Evolutionary conservation across 2,888 invertebrate genomes (phyloP).

Genomic region (Thumatha senex): DNA sequence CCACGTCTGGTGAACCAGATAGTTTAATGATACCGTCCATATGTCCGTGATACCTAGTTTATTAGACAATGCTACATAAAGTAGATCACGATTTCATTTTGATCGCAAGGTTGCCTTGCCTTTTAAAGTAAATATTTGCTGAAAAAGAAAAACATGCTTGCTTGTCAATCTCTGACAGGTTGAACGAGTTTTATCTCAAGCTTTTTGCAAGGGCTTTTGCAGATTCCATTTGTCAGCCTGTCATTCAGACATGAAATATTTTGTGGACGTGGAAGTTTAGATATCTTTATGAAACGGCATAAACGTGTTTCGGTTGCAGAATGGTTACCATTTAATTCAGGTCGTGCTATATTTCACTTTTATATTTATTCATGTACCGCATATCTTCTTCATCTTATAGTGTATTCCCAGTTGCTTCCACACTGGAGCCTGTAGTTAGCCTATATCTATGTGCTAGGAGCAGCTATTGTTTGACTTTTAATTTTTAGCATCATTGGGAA

Average conservation of each 20-base stretch:
- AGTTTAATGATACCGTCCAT: background rate
- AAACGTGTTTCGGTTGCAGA: background rate
- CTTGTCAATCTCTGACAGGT: constrained; percentile 32
- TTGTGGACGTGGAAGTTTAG: constrained; percentile 1
- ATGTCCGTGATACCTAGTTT: too few species aligned
- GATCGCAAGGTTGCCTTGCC: background rate
- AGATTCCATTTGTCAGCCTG: constrained; percentile 51
- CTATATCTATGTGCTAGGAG: too few species aligned
- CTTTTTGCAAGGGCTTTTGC: constrained; percentile 32
- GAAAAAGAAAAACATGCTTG: constrained; percentile 18
- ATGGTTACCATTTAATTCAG: background rate
- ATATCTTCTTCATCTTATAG: too few species aligned
- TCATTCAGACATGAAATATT: constrained; percentile 26
- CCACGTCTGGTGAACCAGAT: background rate
- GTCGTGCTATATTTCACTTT: background rate
- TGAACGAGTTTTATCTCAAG: constrained; percentile 36
- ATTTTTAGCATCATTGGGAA: too few species aligned
- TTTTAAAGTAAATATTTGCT: constrained; percentile 11
- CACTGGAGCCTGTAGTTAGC: too few species aligned
- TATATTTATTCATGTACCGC: too few species aligned
- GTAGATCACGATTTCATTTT: too few species aligned
- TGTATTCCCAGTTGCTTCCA: too few species aligned
- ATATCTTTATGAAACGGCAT: background rate
- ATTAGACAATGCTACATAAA: too few species aligned
- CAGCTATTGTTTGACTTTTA: too few species aligned